A percentile compares a stretch with the other conserved stretches of the same genome.
These are phyloP conservation scores for Chironomus tentans DNA, from an alignment of 2,888 invertebrate genomes.

Conservation along the genomic window DNA sequence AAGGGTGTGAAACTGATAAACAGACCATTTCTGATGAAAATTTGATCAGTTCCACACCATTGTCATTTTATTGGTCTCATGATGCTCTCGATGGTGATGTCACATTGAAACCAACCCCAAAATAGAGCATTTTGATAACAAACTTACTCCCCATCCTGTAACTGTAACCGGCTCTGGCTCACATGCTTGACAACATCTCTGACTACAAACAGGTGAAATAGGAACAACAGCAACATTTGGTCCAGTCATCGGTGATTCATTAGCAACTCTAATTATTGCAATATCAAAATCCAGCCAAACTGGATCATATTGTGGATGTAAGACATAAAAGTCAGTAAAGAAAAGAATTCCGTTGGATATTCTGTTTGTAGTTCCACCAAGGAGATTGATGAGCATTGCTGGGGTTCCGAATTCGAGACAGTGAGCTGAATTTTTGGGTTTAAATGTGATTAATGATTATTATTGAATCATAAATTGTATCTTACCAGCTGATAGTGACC, in stretches of 20 bases:
- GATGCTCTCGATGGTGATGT: too few species aligned
- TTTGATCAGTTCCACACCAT: too few species aligned
- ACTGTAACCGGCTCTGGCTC: background rate
- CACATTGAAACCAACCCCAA: too few species aligned
- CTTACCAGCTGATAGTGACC: background rate
- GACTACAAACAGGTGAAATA: background rate
- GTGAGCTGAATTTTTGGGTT: background rate
- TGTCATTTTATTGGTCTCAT: too few species aligned
- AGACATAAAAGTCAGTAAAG: background rate
- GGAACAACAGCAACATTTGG: background rate
- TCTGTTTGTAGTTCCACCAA: slow-evolving; percentile 3
- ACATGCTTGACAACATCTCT: background rate
- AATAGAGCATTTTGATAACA: too few species aligned
- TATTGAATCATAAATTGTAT: too few species aligned
- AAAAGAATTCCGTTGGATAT: background rate
- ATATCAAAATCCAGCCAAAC: background rate
- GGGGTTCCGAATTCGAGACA: background rate
- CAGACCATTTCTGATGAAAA: too few species aligned
- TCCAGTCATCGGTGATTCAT: background rate
- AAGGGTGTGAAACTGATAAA: too few species aligned
- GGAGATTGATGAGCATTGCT: slow-evolving; percentile 3
- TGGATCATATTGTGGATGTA: slow-evolving; percentile 7
- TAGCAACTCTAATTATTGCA: background rate
- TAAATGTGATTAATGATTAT: too few species aligned
- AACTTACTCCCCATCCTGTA: background rate